Percentiles rank a stretch among this genome's conserved stretches.
Conservation (phyloP, 2,888 invertebrate genomes). For the Andrena trimmerana region DNA sequence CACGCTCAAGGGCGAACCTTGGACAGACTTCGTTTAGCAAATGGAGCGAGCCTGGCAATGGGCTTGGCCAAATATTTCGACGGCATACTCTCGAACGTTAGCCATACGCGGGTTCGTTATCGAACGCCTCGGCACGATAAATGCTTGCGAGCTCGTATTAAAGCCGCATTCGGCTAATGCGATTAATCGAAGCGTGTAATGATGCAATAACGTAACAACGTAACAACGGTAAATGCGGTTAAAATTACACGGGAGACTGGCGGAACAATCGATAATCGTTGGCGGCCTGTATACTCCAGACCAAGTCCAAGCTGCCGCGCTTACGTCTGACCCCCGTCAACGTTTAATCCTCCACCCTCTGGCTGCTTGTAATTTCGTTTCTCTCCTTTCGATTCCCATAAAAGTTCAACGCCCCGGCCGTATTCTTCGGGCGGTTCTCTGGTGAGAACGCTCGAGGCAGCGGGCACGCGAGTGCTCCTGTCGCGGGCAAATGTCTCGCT, state of each 20-base stretch:
- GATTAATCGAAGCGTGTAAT: slow-evolving; percentile 69
- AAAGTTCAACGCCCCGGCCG: slow-evolving; percentile 7
- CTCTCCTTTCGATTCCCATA: slow-evolving; percentile 16
- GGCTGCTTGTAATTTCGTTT: background rate
- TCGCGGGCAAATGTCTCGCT: background rate
- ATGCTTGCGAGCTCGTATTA: slow-evolving; percentile 63
- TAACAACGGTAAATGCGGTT: slow-evolving; percentile 66
- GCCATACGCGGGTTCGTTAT: slow-evolving; percentile 64
- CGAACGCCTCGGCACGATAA: slow-evolving; percentile 69
- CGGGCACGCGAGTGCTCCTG: too few relatives aligned
- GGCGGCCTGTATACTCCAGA: background rate
- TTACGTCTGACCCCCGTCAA: slow-evolving; percentile 10
- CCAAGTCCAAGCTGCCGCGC: slow-evolving; percentile 16
- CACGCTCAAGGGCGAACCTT: background rate
- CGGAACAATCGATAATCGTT: slow-evolving; percentile 61
- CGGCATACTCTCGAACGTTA: slow-evolving; percentile 34
- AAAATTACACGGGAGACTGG: slow-evolving; percentile 59
- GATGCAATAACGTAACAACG: slow-evolving; percentile 70
- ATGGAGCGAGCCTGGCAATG: slow-evolving; percentile 38
- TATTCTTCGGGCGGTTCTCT: too few relatives aligned
- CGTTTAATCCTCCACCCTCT: background rate
- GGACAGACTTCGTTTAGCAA: slow-evolving; percentile 1
- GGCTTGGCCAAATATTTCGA: slow-evolving; percentile 54
- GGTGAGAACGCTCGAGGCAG: too few relatives aligned
- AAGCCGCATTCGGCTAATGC: slow-evolving; percentile 70